Evolutionary conservation across 2,113 vertebrate genomes (phyloP).

Genomic region (Corydoras maculifer): DNA sequence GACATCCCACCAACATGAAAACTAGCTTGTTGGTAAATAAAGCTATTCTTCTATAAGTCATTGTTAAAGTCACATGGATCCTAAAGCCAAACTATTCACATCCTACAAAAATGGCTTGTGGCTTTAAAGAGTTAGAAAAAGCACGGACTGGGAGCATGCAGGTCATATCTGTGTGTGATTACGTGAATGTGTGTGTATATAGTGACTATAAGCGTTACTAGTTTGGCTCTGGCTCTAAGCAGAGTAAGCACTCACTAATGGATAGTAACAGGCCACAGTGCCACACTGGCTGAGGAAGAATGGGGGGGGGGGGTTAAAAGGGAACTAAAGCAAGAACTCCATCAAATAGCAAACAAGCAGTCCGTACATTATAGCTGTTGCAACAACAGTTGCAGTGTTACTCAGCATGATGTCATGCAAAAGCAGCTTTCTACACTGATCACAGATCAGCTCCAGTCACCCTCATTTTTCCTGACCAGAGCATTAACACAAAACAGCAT

Average conservation of each 20-base stretch:
- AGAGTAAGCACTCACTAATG: slow-evolving; percentile 29
- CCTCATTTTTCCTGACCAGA: background rate
- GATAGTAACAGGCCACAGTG: slow-evolving; percentile 25
- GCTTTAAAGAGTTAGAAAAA: slow-evolving; percentile 43
- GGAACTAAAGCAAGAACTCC: slow-evolving; percentile 17
- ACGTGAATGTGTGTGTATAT: slow-evolving; percentile 17
- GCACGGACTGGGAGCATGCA: slow-evolving; percentile 50
- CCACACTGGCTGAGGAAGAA: slow-evolving; percentile 24
- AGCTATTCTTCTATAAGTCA: slow-evolving; percentile 50
- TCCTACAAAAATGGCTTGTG: slow-evolving; percentile 47
- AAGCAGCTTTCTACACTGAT: background rate
- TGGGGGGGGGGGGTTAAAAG: background rate
- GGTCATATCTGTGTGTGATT: slow-evolving; percentile 21
- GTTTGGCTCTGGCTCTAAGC: slow-evolving; percentile 25
- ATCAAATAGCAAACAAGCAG: slow-evolving; percentile 29
- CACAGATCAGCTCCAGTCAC: background rate
- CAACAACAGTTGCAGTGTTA: slow-evolving; percentile 12
- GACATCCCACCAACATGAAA: slow-evolving; percentile 32
- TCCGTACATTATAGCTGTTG: slow-evolving; percentile 33
- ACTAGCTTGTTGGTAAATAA: slow-evolving; percentile 47
- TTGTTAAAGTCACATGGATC: slow-evolving; percentile 50
- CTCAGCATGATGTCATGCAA: slow-evolving; percentile 6
- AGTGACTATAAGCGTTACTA: slow-evolving; percentile 29
- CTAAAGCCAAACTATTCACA: slow-evolving; percentile 53
- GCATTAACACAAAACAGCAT: slow-evolving; percentile 11